Evolutionary conservation across 2,888 invertebrate genomes (phyloP), one percentile per base, ranked within the genome.

Genomic region (Mycalesis mineus): DNA sequence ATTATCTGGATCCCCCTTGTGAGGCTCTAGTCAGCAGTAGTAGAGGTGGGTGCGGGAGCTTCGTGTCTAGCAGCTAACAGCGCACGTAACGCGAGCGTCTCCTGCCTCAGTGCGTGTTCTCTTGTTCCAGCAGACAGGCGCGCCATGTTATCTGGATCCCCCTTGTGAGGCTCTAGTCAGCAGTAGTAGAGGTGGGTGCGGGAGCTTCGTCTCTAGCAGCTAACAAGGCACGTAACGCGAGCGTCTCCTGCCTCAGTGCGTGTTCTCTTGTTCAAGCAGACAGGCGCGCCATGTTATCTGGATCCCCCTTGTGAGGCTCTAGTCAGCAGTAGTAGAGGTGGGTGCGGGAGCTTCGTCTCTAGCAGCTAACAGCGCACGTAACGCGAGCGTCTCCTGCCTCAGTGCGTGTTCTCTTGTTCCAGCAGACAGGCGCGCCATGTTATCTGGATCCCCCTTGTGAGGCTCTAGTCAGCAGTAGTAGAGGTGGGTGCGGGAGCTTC

Each of bases 391-490:
- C 74, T 97, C 97, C 76, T 96, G 96, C 1, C 96, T 86, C 1
- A 97, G 78, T 0, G 96, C 95, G 0, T 94, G 75, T 97, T 97
- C 81, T 97, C 97, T 76, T 96, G 96, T 73, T 97, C 97, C 28
- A 97, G 80, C 57, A 95, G 91, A 29, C 95, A 95, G 0, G 97
- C 97, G 51, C 95, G 91, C 73, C 96, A 91, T 0, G 97, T 97
- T 68, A 97, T 94, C 93, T 95, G 78, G 0, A 55, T 7, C 29
- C 7, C 7, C 29, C 29, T 29, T 29, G 29, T 29, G 29, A 29
- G 29, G 29, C 29, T 29, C 4, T 7, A 84, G 58, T 87, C 87
- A 0, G 75, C 71, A 0, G 87, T 87, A 0, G 88, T 88, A 17
- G 87, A 84, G 0, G 84, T 75, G 0, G 87, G 82, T 0, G 73